A percentile compares a stretch with the other conserved stretches of the same genome.
Conservation (phyloP, 2,888 invertebrate genomes). For the Drosophila subquinaria region DNA sequence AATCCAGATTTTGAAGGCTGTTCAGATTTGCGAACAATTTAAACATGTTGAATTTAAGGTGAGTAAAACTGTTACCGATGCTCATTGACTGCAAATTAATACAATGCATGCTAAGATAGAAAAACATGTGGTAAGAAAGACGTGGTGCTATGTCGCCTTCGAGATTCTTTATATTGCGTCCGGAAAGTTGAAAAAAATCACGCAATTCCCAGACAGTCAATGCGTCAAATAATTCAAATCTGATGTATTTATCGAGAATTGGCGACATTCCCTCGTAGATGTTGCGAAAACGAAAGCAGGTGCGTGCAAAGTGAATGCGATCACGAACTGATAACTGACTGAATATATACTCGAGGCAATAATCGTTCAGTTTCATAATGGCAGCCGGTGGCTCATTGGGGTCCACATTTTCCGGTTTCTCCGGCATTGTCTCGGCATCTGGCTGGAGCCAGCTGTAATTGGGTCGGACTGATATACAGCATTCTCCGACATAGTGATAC, state of each 20-base stretch:
- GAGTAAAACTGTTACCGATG: background rate
- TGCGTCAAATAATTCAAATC: conserved; percentile 15
- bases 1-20: conserved; percentile 24
- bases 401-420: background rate
- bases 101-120: conserved; percentile 16
- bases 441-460: conserved; percentile 70
- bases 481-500: no score
- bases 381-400: background rate
- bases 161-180: conserved; percentile 24
- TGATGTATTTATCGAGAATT: conserved; percentile 34
- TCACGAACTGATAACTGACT: conserved; percentile 39
- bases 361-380: conserved; percentile 51
- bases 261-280: conserved; percentile 46
- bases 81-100: conserved; percentile 7
- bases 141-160: conserved; percentile 31
- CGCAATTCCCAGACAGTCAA: conserved; percentile 69
- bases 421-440: conserved; percentile 18
- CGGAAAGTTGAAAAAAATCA: conserved; percentile 64
- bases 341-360: conserved; percentile 61
- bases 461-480: conserved; percentile 10
- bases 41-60: conserved; percentile 12
- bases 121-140: background rate
- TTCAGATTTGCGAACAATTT: conserved; percentile 33
- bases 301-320: conserved; percentile 66
- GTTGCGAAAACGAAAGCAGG: conserved; percentile 61